Evolutionary conservation across 1,140 invertebrate genomes (phyloP).

Genomic region (Trialeurodes vaporariorum): DNA sequence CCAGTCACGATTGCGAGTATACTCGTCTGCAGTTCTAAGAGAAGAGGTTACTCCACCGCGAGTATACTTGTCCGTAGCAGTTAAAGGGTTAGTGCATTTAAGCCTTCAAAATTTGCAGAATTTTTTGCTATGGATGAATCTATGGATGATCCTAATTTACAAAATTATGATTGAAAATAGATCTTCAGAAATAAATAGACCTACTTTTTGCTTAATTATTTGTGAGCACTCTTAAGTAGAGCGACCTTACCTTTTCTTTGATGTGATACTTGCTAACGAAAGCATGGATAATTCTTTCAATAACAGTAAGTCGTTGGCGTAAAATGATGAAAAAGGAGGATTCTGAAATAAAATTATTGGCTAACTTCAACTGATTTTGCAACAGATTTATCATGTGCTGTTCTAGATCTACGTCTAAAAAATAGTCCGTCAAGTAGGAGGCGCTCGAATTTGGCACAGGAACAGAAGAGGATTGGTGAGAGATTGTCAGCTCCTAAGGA

Average conservation of each 20-base stretch:
- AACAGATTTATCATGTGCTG: constrained; percentile 41
- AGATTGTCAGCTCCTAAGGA: constrained; percentile 32
- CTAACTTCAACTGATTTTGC: constrained; percentile 41
- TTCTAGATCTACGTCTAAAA: constrained; percentile 39
- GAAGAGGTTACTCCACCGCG: no score
- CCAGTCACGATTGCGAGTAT: no score
- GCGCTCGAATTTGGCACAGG: constrained; percentile 34
- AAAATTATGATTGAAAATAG: no score
- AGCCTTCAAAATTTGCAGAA: no score
- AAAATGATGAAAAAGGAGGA: constrained; percentile 43
- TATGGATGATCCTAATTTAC: no score
- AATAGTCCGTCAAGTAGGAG: constrained; percentile 35
- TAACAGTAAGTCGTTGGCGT: constrained; percentile 43
- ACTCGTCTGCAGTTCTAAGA: no score
- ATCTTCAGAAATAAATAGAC: no score
- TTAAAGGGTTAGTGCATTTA: no score
- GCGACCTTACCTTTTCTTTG: constrained; percentile 21
- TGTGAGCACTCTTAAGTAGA: no score
- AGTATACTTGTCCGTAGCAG: no score
- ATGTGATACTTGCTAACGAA: constrained; percentile 42
- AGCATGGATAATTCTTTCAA: constrained; percentile 49
- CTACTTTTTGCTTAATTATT: no score
- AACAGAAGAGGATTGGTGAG: constrained; percentile 33
- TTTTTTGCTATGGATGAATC: no score
- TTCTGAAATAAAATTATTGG: constrained; percentile 40